These are phyloP conservation scores for Todiramphus saurophagus DNA, from an alignment of 2,113 vertebrate species.

Conservation along the genomic window DNA sequence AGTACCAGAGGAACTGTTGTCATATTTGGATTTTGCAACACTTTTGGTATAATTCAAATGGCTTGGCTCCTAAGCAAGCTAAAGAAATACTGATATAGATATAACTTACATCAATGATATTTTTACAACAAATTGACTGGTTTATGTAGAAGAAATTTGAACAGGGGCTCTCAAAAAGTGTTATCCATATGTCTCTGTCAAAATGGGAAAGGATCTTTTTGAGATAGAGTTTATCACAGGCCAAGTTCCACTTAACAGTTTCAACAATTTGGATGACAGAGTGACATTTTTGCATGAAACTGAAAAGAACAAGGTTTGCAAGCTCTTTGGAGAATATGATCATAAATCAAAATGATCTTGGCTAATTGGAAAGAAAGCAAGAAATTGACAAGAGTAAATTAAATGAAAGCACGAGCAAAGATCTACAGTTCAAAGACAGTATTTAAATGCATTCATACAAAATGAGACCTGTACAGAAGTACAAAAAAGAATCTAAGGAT, in stretches of 20 bases:
- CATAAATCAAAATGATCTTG: conserved; percentile 29
- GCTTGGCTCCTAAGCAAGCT: background rate
- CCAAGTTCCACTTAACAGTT: background rate
- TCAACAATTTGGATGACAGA: background rate
- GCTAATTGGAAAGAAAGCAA: conserved; percentile 36
- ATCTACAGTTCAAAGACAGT: conserved; percentile 13
- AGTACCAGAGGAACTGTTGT: background rate
- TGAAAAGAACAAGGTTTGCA: background rate
- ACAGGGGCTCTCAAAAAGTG: background rate
- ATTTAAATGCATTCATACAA: background rate
- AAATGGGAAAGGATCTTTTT: background rate
- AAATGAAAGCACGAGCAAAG: conserved; percentile 10
- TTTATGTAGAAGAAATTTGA: background rate
- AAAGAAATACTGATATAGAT: background rate
- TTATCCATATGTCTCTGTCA: background rate
- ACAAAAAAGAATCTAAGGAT: background rate
- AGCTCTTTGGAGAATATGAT: background rate
- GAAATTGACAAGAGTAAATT: conserved; percentile 9
- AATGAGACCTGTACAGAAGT: background rate
- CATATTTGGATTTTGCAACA: background rate
- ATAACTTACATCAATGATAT: background rate
- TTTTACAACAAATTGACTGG: background rate
- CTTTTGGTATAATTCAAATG: background rate
- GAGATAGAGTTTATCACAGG: background rate
- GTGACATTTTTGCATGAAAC: background rate